Conservation (phyloP, 1,140 invertebrate species). For the Cylas formicarius region DNA sequence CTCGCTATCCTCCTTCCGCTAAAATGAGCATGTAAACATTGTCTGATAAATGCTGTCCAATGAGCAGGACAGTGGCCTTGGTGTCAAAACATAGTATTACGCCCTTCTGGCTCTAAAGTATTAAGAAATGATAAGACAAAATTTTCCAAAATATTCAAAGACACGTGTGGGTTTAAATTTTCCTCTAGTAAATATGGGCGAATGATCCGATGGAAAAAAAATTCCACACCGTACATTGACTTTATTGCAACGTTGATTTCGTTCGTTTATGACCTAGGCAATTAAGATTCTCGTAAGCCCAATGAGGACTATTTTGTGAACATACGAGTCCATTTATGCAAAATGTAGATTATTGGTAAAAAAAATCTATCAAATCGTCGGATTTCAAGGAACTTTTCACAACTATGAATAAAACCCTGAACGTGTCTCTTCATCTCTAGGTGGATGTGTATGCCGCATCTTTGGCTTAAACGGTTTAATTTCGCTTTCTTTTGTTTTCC, state of each 20-base stretch:
- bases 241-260: conserved; percentile 19
- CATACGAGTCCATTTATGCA: conserved; percentile 12
- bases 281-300: conserved; percentile 10
- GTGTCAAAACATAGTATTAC: conserved; percentile 13
- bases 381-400: conserved; percentile 8
- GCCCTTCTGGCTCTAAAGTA: conserved; percentile 12
- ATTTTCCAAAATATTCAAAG: conserved; percentile 15
- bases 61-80: conserved; percentile 14
- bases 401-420: too few species aligned
- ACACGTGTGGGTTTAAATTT: too few species aligned
- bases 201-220: conserved; percentile 16
- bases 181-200: conserved; percentile 15
- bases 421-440: conserved; percentile 9
- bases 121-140: too few species aligned
- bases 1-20: too few species aligned
- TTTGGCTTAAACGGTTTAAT: conserved; percentile 12
- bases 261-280: conserved; percentile 13
- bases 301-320: conserved; percentile 14
- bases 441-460: conserved; percentile 4
- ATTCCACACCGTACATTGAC: conserved; percentile 18
- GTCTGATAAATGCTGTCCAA: conserved; percentile 4
- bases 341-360: conserved; percentile 13
- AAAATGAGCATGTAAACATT: too few species aligned
- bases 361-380: conserved; percentile 12
- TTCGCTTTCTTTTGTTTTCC: too few species aligned